These are phyloP conservation scores for Meta bourneti DNA, from an alignment of 2,888 invertebrate species.

Conservation along the genomic window DNA sequence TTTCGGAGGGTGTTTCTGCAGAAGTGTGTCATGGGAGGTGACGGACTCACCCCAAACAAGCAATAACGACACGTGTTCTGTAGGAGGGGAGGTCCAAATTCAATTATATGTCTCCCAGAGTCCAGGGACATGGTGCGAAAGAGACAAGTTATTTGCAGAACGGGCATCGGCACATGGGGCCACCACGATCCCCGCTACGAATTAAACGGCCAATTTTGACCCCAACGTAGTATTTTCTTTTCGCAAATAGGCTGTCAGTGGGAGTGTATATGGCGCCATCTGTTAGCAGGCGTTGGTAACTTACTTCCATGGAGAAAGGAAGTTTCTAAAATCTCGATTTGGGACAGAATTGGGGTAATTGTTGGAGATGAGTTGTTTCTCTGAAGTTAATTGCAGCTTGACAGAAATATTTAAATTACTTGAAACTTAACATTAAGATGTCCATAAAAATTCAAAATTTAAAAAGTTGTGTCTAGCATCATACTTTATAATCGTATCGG, in stretches of 20 bases:
- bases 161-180: constrained; percentile 57
- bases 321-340: neutral
- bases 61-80: constrained; percentile 47
- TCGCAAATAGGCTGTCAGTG: neutral
- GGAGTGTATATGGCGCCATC: constrained; percentile 51
- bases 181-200: constrained; percentile 26
- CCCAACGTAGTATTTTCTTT: constrained; percentile 37
- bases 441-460: no score
- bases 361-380: neutral
- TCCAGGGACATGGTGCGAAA: constrained; percentile 4
- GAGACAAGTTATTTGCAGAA: constrained; percentile 62
- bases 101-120: constrained; percentile 56
- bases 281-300: neutral
- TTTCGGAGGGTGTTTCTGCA: neutral
- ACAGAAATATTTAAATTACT: no score
- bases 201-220: constrained; percentile 68
- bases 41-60: neutral
- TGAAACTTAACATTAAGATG: no score
- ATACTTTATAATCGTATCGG: no score
- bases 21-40: neutral
- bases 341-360: neutral
- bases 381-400: neutral
- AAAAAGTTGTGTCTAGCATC: no score
- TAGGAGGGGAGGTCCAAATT: constrained; percentile 51
- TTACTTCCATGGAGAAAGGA: neutral